A percentile compares a stretch with the other conserved stretches of the same genome.
phyloP scores from a whole-genome alignment of 2,113 vertebrate genomes.

The Sinocyclocheilus anophthalmus region DNA sequence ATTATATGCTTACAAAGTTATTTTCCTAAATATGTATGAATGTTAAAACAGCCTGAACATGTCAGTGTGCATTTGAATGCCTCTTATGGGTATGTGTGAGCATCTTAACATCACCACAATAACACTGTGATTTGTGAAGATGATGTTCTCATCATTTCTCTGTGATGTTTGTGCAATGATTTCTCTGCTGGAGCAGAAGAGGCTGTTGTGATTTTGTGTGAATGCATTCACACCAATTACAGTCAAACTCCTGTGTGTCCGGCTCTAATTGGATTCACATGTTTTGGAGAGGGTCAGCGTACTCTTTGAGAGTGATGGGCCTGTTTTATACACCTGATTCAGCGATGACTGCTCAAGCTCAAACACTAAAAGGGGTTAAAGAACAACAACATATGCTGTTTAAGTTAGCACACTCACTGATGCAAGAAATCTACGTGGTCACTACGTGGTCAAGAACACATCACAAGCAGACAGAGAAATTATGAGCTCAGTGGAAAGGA shows the following conservation, averaged over 20 bases:
- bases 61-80: constrained; percentile 58
- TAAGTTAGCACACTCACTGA: constrained; percentile 33
- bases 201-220: constrained; percentile 42
- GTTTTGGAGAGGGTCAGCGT: constrained; percentile 29
- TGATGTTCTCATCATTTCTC: constrained; percentile 43
- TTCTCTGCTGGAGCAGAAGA: constrained; percentile 66
- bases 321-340: constrained; percentile 51
- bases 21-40: constrained; percentile 34
- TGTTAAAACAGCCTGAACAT: constrained; percentile 49
- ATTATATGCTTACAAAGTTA: neutral
- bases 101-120: constrained; percentile 64
- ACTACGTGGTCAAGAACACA: constrained; percentile 15
- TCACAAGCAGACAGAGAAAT: constrained; percentile 12
- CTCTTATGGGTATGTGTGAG: constrained; percentile 46
- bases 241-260: constrained; percentile 35
- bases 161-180: constrained; percentile 47
- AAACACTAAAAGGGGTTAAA: constrained; percentile 25
- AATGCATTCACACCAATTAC: constrained; percentile 38
- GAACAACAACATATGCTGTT: constrained; percentile 15
- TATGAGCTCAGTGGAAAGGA: constrained; percentile 11
- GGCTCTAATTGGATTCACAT: constrained; percentile 61
- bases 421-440: constrained; percentile 27
- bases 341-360: constrained; percentile 41
- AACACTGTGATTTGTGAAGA: constrained; percentile 62
- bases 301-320: constrained; percentile 41